Percentiles rank a stretch among this genome's conserved stretches.
Evolutionary conservation across 1,140 invertebrate genomes (phyloP).

Genomic region (Branchinecta lynchi): DNA sequence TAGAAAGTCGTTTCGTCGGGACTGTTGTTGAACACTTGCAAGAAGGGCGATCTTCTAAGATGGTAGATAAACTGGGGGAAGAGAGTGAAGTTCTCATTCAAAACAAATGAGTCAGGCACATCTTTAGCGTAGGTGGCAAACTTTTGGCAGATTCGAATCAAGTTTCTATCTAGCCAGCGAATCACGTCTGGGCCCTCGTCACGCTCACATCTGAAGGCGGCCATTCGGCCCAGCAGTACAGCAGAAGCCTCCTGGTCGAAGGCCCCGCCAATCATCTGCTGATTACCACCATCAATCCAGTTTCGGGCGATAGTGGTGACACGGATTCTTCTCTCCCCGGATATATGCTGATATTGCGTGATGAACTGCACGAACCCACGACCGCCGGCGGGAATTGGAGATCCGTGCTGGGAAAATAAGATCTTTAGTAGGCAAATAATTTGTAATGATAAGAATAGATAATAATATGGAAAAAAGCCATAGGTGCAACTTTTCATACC

Average conservation of each 20-base stretch:
- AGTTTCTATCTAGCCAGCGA: conserved; percentile 93
- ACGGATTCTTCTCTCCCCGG: conserved; percentile 79
- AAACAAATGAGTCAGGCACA: conserved; percentile 86
- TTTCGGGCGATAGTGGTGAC: conserved; percentile 94
- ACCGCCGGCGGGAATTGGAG: conserved; percentile 86
- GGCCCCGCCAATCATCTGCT: conserved; percentile 52
- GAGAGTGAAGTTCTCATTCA: conserved; percentile 89
- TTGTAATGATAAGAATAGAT: too few relatives aligned
- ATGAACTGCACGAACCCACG: conserved; percentile 95
- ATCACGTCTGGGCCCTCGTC: conserved; percentile 94
- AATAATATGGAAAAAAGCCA: too few relatives aligned
- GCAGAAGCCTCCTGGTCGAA: conserved; percentile 97
- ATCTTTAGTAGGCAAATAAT: too few relatives aligned
- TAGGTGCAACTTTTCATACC: too few relatives aligned
- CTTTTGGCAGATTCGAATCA: conserved; percentile 96
- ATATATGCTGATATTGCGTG: conserved; percentile 96
- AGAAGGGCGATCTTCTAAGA: conserved; percentile 88
- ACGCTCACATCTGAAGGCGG: conserved; percentile 85
- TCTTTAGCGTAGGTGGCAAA: conserved; percentile 98
- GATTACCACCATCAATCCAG: conserved; percentile 44
- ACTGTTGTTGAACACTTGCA: conserved; percentile 99
- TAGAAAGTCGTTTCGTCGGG: conserved; percentile 99
- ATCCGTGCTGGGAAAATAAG: too few relatives aligned
- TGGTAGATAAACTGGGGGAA: conserved; percentile 99
- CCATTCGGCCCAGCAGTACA: conserved; percentile 90